These are phyloP conservation scores for Micronycteris hirsuta DNA, from an alignment of 2,113 vertebrate genomes.

Conservation along the genomic window DNA sequence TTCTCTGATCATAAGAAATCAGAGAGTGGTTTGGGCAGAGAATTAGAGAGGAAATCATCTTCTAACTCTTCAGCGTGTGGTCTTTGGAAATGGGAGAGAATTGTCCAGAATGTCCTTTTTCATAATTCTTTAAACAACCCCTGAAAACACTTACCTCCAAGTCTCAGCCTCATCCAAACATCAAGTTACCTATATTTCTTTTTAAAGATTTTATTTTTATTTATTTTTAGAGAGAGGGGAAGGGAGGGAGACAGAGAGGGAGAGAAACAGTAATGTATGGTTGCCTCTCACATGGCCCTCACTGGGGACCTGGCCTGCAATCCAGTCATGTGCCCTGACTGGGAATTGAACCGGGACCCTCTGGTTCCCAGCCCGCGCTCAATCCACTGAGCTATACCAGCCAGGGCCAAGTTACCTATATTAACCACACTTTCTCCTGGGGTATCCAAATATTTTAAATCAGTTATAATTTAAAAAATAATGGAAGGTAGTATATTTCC, in stretches of 20 bases:
- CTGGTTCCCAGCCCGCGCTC: too few species aligned
- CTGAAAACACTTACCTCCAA: neutral
- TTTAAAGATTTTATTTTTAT: too few species aligned
- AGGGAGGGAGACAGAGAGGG: too few species aligned
- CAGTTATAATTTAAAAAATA: neutral
- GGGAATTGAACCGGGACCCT: too few species aligned
- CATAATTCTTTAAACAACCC: neutral
- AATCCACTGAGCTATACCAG: too few species aligned
- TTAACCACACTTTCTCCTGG: neutral
- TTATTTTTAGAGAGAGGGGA: too few species aligned
- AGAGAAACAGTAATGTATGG: too few species aligned
- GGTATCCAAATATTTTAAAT: neutral
- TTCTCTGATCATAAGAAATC: constrained; percentile 57
- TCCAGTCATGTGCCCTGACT: too few species aligned
- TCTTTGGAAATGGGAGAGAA: neutral
- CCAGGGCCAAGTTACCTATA: constrained; percentile 1
- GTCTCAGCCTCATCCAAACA: neutral
- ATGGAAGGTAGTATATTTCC: neutral
- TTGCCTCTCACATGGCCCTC: too few species aligned
- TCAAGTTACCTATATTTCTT: constrained; percentile 16
- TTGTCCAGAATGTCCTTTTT: neutral
- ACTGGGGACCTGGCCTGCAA: too few species aligned
- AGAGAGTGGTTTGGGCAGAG: constrained; percentile 29
- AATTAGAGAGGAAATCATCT: constrained; percentile 31
- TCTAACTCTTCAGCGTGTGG: neutral